These are phyloP conservation scores for Gymnopithys bicolor DNA, from an alignment of 2,797 vertebrate species.

Conservation along the genomic window DNA sequence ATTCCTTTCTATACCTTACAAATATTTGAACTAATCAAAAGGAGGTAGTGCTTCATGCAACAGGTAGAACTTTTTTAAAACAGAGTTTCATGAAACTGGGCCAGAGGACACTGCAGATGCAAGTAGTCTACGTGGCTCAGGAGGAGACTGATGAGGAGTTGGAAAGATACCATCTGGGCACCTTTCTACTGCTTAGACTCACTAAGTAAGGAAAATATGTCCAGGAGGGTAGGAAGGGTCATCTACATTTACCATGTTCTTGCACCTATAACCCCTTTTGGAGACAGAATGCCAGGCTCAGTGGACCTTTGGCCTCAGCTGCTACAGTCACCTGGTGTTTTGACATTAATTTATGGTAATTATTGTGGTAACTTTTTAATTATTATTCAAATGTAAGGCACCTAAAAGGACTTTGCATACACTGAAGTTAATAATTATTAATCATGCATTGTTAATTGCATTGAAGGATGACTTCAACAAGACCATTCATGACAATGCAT, in stretches of 20 bases:
- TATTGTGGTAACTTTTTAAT: neutral
- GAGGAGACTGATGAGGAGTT: neutral
- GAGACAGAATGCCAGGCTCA: neutral
- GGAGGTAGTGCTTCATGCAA: neutral
- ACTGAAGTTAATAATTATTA: neutral
- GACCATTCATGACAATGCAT: neutral
- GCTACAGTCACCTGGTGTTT: neutral
- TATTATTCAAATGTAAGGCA: neutral
- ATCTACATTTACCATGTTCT: neutral
- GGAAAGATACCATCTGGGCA: neutral
- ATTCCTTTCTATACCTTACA: neutral
- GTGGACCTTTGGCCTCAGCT: neutral
- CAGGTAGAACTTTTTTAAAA: neutral
- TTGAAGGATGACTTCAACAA: neutral
- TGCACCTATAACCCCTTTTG: neutral
- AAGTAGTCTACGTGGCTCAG: neutral
- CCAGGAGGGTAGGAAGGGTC: neutral
- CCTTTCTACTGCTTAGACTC: neutral
- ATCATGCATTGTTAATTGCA: neutral
- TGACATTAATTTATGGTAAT: slow-evolving; percentile 49
- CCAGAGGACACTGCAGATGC: neutral
- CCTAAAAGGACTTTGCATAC: neutral
- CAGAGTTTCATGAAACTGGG: neutral
- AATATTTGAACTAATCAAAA: neutral
- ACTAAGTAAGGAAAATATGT: neutral